Percentiles rank a stretch among this genome's conserved stretches.
These are phyloP conservation scores for Pomacea canaliculata DNA, from an alignment of 2,888 invertebrate genomes.

Conservation along the genomic window DNA sequence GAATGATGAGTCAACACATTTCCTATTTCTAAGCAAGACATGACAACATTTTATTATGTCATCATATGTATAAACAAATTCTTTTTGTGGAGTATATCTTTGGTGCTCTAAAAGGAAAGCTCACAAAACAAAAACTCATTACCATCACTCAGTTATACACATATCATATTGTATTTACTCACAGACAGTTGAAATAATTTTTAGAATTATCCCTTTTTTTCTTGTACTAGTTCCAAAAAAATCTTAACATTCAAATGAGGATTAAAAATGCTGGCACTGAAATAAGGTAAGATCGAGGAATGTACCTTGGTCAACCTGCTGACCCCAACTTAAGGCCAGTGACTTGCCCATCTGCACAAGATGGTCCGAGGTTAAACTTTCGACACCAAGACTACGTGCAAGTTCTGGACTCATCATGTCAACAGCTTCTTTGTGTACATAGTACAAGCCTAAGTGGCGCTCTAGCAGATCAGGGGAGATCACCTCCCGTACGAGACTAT, in stretches of 20 bases:
- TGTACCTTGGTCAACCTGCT: slow-evolving; percentile 20
- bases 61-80: too few species aligned
- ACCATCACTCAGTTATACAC: background rate
- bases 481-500: slow-evolving; percentile 58
- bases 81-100: too few species aligned
- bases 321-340: slow-evolving; percentile 33
- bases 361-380: slow-evolving; percentile 59
- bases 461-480: slow-evolving; percentile 58
- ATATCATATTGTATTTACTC: too few species aligned
- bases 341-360: slow-evolving; percentile 62
- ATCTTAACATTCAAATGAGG: too few species aligned
- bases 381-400: slow-evolving; percentile 61
- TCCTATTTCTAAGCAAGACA: too few species aligned
- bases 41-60: too few species aligned
- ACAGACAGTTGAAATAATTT: too few species aligned
- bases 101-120: too few species aligned
- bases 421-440: slow-evolving; percentile 60
- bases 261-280: too few species aligned
- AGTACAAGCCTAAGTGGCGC: slow-evolving; percentile 59
- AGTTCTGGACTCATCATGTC: slow-evolving; percentile 49
- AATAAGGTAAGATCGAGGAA: background rate
- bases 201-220: too few species aligned
- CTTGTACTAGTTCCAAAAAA: too few species aligned
- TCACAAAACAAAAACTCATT: background rate
- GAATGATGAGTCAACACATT: too few species aligned